A percentile compares a stretch with the other conserved stretches of the same genome.
These are phyloP conservation scores for Lypha dubia DNA, from an alignment of 2,888 invertebrate species.

Conservation along the genomic window DNA sequence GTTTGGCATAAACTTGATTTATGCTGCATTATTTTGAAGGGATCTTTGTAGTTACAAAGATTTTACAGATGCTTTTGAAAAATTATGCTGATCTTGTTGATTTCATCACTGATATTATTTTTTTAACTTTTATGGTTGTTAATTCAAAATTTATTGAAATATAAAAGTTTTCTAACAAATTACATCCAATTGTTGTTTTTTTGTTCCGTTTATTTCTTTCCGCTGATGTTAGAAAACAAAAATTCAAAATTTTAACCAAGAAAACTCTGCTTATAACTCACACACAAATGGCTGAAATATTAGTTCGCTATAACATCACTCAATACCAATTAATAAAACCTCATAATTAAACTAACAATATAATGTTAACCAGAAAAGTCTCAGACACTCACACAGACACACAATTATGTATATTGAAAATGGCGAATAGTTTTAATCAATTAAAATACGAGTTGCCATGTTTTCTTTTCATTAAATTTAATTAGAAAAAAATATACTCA, in stretches of 20 bases:
- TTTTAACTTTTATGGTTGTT: slow-evolving; percentile 31
- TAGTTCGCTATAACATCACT: background rate
- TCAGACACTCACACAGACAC: slow-evolving; percentile 28
- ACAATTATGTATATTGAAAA: slow-evolving; percentile 19
- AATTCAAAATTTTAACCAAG: slow-evolving; percentile 79
- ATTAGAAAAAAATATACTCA: slow-evolving; percentile 20
- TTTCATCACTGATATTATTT: slow-evolving; percentile 29
- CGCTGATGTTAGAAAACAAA: slow-evolving; percentile 17
- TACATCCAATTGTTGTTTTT: slow-evolving; percentile 59
- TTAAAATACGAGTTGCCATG: background rate
- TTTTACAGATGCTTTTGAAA: slow-evolving; percentile 47
- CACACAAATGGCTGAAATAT: slow-evolving; percentile 51
- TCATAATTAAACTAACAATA: background rate
- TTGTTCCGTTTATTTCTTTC: slow-evolving; percentile 26
- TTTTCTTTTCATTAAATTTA: background rate
- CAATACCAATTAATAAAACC: background rate
- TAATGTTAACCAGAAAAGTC: background rate
- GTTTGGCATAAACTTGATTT: slow-evolving; percentile 38
- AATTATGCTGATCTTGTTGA: slow-evolving; percentile 25
- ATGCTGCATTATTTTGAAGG: slow-evolving; percentile 13
- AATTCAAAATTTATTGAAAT: slow-evolving; percentile 56
- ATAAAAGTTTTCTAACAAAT: slow-evolving; percentile 55
- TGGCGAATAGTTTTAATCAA: background rate
- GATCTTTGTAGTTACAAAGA: slow-evolving; percentile 1
- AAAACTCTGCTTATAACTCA: slow-evolving; percentile 79